phyloP scores from a whole-genome alignment of 2,797 vertebrate species.

The Chiroxiphia lanceolata region DNA sequence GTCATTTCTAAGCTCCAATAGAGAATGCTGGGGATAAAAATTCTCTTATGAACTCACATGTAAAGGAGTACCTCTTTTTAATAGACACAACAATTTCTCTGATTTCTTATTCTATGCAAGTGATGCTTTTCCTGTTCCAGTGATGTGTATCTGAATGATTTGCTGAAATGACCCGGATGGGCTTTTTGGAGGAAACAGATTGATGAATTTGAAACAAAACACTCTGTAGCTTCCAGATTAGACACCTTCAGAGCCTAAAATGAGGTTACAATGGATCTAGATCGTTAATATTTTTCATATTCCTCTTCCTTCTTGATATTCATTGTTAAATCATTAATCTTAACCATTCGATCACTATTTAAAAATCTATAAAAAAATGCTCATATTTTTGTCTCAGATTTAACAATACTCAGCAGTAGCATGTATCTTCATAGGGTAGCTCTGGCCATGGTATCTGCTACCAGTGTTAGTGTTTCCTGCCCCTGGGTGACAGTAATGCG shows the following conservation, averaged over 20 bases:
- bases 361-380: background rate
- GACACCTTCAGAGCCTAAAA: background rate
- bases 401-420: background rate
- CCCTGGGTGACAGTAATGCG: background rate
- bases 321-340: background rate
- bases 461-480: background rate
- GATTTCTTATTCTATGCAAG: background rate
- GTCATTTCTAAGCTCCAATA: background rate
- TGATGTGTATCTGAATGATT: background rate
- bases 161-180: background rate
- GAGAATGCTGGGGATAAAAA: background rate
- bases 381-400: background rate
- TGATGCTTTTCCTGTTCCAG: background rate
- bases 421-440: background rate
- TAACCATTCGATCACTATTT: background rate
- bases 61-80: background rate
- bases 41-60: rapidly evolving
- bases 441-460: background rate
- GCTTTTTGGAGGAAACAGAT: background rate
- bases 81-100: background rate
- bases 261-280: background rate
- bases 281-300: background rate
- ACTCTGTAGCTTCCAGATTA: background rate
- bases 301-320: background rate
- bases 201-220: background rate